These are phyloP conservation scores for Philypnodon macrostomus DNA, from an alignment of 2,797 vertebrate genomes.

Conservation along the genomic window DNA sequence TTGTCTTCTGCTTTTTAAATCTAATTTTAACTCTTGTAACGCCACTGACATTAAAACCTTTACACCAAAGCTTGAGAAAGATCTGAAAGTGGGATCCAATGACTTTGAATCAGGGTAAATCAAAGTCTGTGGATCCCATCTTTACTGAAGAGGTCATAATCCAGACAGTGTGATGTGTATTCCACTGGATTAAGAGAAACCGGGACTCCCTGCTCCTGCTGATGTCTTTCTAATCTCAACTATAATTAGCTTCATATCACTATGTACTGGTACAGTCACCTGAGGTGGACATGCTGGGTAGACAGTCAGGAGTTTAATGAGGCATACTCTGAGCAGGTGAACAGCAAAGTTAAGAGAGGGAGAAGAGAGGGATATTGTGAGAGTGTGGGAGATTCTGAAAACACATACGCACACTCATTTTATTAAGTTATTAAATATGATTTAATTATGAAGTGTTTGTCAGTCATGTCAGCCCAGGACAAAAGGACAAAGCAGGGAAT, in stretches of 20 bases:
- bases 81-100: not conserved
- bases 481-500: no score
- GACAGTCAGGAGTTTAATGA: constrained; percentile 11
- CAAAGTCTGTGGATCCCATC: constrained; percentile 11
- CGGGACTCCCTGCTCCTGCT: constrained; percentile 33
- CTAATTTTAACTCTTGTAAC: no score
- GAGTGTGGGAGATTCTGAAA: no score
- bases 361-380: no score
- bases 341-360: constrained; percentile 2
- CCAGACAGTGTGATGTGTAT: constrained; percentile 33
- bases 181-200: constrained; percentile 36
- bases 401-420: no score
- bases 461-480: no score
- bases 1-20: no score
- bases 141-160: constrained; percentile 18
- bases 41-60: no score
- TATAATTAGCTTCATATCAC: constrained; percentile 52
- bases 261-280: constrained; percentile 27
- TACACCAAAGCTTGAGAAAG: not conserved
- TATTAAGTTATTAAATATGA: no score
- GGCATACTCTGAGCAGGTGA: not conserved
- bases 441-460: no score
- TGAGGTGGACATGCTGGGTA: not conserved
- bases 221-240: constrained; percentile 50
- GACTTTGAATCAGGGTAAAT: constrained; percentile 13